Base-by-base conservation (phyloP, 1,140 invertebrate species). In the Phymorhynchus buccinoides region DNA sequence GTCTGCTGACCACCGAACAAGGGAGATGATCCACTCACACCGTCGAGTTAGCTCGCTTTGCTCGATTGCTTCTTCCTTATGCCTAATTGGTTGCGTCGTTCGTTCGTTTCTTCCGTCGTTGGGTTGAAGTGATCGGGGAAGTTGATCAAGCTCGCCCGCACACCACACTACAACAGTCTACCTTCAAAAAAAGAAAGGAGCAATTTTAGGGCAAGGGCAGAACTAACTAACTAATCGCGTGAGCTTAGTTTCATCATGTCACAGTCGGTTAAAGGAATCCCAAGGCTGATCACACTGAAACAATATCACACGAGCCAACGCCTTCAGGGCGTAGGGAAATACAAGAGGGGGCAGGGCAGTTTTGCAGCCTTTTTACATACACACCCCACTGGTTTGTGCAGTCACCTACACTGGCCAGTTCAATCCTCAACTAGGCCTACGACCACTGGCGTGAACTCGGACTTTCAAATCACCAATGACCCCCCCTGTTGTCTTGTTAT, bases 61-160 rank as follows among this genome's bases (percentile, higher is more conserved):
- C 73, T 75, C 27, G 35, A 39, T 75, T 75, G 73, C 7, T 41
- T 37, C 37, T 75, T 41, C 27, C 73, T 75, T 75, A 39, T 75
- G 73, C 73, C 22, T 75, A 75, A 75, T 75, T 75, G 73, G 35
- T 75, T 75, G 73, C 73, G 73, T 75, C 68, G 68, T 37, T 37
- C n/a, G n/a, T n/a, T n/a, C n/a, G n/a, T n/a, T n/a, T n/a, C n/a
- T n/a, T n/a, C n/a, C n/a, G n/a, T n/a, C n/a, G n/a, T n/a, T n/a
- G n/a, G n/a, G 73, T 37, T 75, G 68, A 71, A 71, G 30, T 71
- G 68, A 71, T 71, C 73, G 6, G 37, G 37, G 22, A 16, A n/a
- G n/a, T n/a, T 75, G 73, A 75, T 75, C 73, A 41, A 27, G 37
- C 73, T 75, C 56, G n/a, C 56, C 7, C 56, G 27, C 56, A 62